Evolutionary conservation across 2,888 invertebrate genomes (phyloP), one percentile per base, ranked within the genome.

Genomic region (Eupithecia centaureata): DNA sequence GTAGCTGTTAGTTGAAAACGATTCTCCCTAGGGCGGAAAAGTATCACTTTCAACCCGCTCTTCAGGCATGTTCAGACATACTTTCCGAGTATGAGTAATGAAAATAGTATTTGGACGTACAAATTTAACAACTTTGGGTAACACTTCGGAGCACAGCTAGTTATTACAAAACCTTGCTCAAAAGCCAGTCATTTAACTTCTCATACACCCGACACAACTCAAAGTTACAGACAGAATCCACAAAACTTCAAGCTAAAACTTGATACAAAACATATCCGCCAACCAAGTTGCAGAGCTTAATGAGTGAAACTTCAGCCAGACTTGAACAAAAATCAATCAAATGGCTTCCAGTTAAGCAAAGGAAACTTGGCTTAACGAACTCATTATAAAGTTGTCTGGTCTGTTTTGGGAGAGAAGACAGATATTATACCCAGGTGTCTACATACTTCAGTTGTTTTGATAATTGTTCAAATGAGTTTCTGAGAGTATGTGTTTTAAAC

Each of bases 321-420:
- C 66, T 80, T 74, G 71, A 71, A 74, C 56, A 76, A 77, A 76
- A 77, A 79, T 80, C 82, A 81, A 81, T 82, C 79, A 77, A 81
- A 82, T 82, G 80, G 75, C 80, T 79, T 75, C 77, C 78, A 80
- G 78, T 81, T 66, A 51, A 77, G 77, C 77, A 80, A 79, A 76
- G 75, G 80, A 78, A 64, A 65, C 52, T 80, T 80, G 77, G 82
- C 80, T 86, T 89, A 88, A 88, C 86, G 85, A 89, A 89, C 86
- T 90, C 88, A 87, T 90, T 90, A 89, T 86, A 88, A 89, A 89
- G 84, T 89, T 88, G 79, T 65, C 67, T 70, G 72, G 71, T 67
- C 61, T 69, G 70, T 65, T 63, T 67, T 32, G 64, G 30, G 70
- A 70, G 72, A 67, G 65, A 42, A 27, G 27, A 15, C 52, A 27